Conservation (phyloP, 1,140 invertebrate species). For the Polypedilum vanderplanki region DNA sequence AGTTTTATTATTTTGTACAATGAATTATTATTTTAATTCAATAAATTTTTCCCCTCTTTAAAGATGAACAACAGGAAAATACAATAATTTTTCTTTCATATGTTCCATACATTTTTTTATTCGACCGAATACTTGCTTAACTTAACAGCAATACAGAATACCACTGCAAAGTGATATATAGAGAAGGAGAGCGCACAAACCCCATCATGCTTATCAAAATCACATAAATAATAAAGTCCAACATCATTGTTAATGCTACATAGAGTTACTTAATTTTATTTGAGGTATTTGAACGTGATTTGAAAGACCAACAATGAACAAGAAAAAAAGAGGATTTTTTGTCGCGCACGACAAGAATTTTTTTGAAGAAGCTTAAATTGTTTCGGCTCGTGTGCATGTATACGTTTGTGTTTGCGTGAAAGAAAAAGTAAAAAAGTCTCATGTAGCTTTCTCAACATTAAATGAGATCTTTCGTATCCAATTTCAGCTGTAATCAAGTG, state of each 20-base stretch:
- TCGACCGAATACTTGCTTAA: background rate
- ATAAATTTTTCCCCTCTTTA: no score
- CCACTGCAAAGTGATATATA: background rate
- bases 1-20: no score
- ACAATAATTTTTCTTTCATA: no score
- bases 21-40: no score
- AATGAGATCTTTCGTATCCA: background rate
- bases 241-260: conserved; percentile 12
- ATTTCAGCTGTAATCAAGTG: background rate
- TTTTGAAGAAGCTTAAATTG: background rate
- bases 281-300: conserved; percentile 12
- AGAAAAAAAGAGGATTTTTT: background rate
- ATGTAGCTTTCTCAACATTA: conserved; percentile 8
- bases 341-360: background rate
- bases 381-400: background rate
- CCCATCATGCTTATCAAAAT: conserved; percentile 2
- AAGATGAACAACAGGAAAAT: no score
- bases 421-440: background rate
- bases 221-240: conserved; percentile 18
- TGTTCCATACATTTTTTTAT: background rate
- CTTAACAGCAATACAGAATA: background rate
- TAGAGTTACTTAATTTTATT: conserved; percentile 8
- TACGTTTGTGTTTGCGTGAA: background rate
- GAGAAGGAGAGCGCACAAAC: background rate
- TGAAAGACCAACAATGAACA: background rate